phyloP scores from a whole-genome alignment of 2,113 vertebrate species.

The Myrmecophaga tridactyla region DNA sequence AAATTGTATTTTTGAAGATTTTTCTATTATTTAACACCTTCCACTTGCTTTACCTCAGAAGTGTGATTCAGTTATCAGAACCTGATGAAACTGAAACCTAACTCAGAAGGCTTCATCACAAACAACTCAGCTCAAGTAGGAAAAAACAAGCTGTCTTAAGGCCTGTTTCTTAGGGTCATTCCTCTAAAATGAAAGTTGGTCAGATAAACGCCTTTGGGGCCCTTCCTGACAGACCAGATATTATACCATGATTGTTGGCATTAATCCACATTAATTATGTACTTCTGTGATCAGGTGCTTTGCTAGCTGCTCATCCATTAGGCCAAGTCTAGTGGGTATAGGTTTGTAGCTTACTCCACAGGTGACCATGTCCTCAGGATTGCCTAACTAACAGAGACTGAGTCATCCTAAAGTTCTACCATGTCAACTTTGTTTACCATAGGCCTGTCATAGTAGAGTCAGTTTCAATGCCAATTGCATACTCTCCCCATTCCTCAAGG shows the following conservation, averaged over 20 bases:
- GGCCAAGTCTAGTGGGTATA: not conserved
- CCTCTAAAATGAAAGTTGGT: not conserved
- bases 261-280: not conserved
- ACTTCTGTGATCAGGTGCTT: not conserved
- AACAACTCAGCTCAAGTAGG: not conserved
- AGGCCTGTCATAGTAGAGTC: not conserved
- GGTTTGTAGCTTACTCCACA: not conserved
- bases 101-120: not conserved
- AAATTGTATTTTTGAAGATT: conserved; percentile 39
- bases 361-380: not conserved
- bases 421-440: not conserved
- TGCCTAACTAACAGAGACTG: not conserved
- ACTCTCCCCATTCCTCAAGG: not conserved
- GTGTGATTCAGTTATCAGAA: conserved; percentile 52
- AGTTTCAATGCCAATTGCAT: not conserved
- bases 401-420: not conserved
- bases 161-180: not conserved
- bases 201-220: not conserved
- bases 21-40: conserved; percentile 66
- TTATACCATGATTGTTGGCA: not conserved
- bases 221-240: not conserved
- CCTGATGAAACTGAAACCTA: conserved; percentile 33
- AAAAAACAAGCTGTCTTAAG: not conserved
- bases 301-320: not conserved
- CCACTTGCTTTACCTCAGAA: conserved; percentile 62